Evolutionary conservation across 2,797 vertebrate genomes (phyloP), one percentile per base, ranked within the genome.

Genomic region (Pitangus sulphuratus): DNA sequence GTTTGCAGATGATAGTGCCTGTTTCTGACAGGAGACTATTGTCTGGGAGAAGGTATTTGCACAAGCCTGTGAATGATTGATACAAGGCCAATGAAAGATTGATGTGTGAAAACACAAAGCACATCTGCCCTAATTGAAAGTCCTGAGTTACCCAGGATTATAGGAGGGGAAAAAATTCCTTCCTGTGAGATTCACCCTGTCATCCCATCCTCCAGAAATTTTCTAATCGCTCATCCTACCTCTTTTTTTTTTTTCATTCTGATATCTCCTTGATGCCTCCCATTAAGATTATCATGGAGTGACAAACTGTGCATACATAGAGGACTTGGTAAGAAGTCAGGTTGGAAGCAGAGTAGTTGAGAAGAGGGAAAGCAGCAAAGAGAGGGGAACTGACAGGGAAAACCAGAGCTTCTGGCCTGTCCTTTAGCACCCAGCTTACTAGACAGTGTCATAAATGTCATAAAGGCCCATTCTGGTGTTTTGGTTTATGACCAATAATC

Each of bases 61-160:
- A 35, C 93, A 95, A 94, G 87, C 44, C 91, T 76, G 89, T 97
- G 78, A 98, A 97, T 94, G 97, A 97, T 90, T 97, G 93, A 97
- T 97, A 92, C 58, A 40, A 81, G 45, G 44, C 66, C 92, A 89
- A 94, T 97, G 89, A 97, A 97, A 97, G 96, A 97, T 97, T 97
- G 94, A 97, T 97, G 89, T 70, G 77, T 87, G 83, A 91, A 97
- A 96, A 95, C 8, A 10, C 61, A 78, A 44, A 93, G 81, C 69
- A 95, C 82, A 68, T 84, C 80, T 92, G 50, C 94, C 94, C 69
- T 91, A 90, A 93, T 70, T 92, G 70, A 93, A 92, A 92, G 74
- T 64, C 69, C 42, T 95, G 83, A 30, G 4, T 17, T 90, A 35
- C 76, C 74, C 81, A 24, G 91, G 68, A 92, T 94, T 96, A 91